phyloP scores from a whole-genome alignment of 2,113 vertebrate genomes.

The Salvator merianae region DNA sequence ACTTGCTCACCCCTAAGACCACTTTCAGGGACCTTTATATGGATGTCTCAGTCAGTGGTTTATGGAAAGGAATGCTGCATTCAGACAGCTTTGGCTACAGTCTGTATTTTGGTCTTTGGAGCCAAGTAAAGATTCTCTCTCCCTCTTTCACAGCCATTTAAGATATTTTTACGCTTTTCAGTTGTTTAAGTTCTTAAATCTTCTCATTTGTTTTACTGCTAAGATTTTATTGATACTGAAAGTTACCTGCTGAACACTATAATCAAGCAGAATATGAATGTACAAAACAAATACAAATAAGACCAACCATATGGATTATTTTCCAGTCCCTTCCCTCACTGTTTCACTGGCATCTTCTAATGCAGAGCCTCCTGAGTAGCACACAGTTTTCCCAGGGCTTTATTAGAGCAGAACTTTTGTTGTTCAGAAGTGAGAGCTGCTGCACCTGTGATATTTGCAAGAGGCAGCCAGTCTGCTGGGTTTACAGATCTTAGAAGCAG shows the following conservation, averaged over 20 bases:
- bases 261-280: background rate
- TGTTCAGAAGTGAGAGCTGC: background rate
- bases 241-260: background rate
- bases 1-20: background rate
- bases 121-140: background rate
- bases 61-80: background rate
- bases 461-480: background rate
- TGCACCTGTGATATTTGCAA: background rate
- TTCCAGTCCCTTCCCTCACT: background rate
- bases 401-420: background rate
- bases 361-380: background rate
- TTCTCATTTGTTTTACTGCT: background rate
- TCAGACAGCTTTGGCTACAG: background rate
- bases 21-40: background rate
- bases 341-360: constrained; percentile 26
- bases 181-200: too few relatives aligned
- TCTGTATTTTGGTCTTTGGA: background rate
- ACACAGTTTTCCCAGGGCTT: constrained; percentile 13
- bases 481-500: background rate
- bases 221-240: background rate
- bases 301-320: constrained; percentile 18
- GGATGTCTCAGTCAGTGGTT: too few relatives aligned
- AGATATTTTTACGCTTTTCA: background rate
- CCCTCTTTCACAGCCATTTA: background rate
- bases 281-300: background rate